Conservation (phyloP, 2,113 vertebrate species). For the Callospermophilus lateralis region DNA sequence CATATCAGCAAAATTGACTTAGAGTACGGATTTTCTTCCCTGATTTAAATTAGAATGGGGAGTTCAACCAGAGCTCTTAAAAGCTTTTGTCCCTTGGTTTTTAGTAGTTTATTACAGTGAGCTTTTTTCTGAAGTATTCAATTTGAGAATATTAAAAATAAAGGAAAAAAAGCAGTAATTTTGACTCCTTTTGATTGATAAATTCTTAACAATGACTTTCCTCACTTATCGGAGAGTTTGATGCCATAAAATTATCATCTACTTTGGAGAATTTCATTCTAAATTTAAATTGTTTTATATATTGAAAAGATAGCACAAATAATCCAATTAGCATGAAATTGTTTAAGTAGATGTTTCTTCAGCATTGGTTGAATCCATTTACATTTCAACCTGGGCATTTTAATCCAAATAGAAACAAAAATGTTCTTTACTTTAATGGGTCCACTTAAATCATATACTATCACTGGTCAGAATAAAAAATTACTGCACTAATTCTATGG, state of each 20-base stretch:
- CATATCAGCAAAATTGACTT: slow-evolving; percentile 68
- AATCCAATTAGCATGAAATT: slow-evolving; percentile 3
- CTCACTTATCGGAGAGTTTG: background rate
- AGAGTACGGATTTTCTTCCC: slow-evolving; percentile 77
- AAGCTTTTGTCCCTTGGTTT: background rate
- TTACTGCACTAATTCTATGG: background rate
- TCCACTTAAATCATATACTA: background rate
- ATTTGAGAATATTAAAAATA: background rate
- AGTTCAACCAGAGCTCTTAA: slow-evolving; percentile 60
- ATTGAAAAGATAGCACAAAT: background rate
- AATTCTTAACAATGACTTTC: background rate
- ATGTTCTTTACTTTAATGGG: background rate
- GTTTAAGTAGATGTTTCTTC: slow-evolving; percentile 7
- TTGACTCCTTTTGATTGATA: background rate
- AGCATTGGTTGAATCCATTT: background rate
- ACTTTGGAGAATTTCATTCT: background rate
- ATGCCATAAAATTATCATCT: background rate
- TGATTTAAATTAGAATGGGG: slow-evolving; percentile 81
- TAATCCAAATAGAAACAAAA: slow-evolving; percentile 51
- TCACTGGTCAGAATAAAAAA: background rate
- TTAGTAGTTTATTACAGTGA: background rate
- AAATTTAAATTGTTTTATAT: background rate
- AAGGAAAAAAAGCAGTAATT: background rate
- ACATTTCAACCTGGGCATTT: background rate
- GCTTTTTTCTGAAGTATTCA: background rate